Evolutionary conservation across 2,888 invertebrate species (phyloP), one percentile per base, ranked within the genome.

Genomic region (Ophion costatus): DNA sequence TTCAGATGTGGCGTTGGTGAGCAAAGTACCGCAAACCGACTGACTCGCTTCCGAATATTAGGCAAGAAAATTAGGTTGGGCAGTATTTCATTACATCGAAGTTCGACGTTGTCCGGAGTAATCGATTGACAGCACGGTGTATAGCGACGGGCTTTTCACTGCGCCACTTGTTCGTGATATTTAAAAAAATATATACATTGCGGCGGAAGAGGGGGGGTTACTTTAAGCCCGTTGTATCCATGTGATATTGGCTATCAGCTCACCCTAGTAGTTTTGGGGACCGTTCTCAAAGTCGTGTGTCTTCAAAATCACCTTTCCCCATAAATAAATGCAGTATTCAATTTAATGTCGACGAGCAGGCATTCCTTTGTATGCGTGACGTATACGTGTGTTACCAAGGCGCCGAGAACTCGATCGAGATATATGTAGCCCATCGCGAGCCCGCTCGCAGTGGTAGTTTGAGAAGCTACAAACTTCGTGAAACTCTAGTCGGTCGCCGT

Each of bases 401-500:
- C 77, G 78, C 74, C 75, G 79, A 85, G 83, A 85, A 85, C 82
- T 82, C 86, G 86, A 87, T 87, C 86, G 83, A 80, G 83, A 85
- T 84, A 84, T 87, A 85, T 71, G 61, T 24, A 42, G 17, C 67
- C 22, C 20, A 56, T 22, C 45, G 29, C 76, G 64, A 51, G 22
- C 33, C 17, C 80, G 86, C 82, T 89, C 83, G 64, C 82, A 81
- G 71, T 71, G 85, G 78, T 79, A 77, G 73, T 73, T 82, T 74
- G 82, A 82, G 85, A 82, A 76, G 82, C 80, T 85, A 77, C 82
- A 85, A 85, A 85, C 82, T 85, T 85, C 42, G 67, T 64, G 80
- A 84, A 86, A 86, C 81, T 83, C 81, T 76, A 67, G 57, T 86
- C 90, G 91, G 90, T 90, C 42, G 75, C 66, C 85, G 78, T 71